Evolutionary conservation across 2,113 vertebrate genomes (phyloP).

Genomic region (Aplodontia rufa): DNA sequence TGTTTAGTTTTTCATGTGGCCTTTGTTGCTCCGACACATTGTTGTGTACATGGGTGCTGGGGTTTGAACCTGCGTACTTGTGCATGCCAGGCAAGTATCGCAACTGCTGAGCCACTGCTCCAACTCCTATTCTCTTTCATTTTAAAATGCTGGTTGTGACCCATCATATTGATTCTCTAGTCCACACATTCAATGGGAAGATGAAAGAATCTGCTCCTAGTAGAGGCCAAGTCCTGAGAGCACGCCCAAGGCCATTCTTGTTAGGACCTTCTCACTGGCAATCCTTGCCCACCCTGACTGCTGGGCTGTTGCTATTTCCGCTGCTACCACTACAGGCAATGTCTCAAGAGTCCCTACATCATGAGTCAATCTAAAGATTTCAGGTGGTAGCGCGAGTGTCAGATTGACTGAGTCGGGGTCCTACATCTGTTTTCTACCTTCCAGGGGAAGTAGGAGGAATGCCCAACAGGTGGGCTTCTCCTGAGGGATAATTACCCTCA

Average conservation of each 20-base stretch:
- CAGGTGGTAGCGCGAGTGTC: background rate
- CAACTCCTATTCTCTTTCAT: no score
- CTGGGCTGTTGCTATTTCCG: background rate
- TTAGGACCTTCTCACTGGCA: background rate
- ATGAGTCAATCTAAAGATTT: background rate
- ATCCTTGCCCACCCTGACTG: background rate
- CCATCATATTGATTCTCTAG: background rate
- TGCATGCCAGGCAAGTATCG: no score
- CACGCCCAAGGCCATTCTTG: background rate
- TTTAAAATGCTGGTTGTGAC: background rate
- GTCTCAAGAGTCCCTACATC: background rate
- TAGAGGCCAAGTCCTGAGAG: background rate
- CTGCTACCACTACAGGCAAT: background rate
- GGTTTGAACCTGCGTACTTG: no score
- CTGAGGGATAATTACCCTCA: no score
- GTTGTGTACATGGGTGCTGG: no score
- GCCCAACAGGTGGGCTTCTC: background rate
- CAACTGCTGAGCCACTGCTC: no score
- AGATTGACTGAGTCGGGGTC: background rate
- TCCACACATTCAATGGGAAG: background rate
- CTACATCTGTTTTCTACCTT: background rate
- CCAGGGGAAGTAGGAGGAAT: background rate
- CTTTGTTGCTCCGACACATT: no score
- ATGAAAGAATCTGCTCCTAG: background rate
- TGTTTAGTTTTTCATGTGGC: no score